Evolutionary conservation across 2,888 invertebrate species (phyloP).

Genomic region (Oxyteleia sp.): DNA sequence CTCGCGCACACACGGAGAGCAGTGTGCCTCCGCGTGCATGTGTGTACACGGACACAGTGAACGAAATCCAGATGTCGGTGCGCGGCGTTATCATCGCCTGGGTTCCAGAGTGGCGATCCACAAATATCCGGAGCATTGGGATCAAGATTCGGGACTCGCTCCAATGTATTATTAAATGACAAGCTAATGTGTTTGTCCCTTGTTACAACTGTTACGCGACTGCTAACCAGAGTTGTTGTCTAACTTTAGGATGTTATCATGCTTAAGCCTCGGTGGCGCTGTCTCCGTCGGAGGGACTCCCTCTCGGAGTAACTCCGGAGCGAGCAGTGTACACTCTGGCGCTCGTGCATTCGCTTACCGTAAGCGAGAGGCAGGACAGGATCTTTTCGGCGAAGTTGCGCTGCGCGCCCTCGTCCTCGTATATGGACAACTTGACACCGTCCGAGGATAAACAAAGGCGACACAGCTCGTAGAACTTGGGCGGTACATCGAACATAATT

Average conservation of each 20-base stretch:
- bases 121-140: no score
- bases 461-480: constrained; percentile 97
- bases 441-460: constrained; percentile 95
- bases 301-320: no score
- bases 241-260: no score
- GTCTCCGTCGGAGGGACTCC: no score
- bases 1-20: constrained; percentile 55
- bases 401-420: constrained; percentile 92
- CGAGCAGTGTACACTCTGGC: no score
- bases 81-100: constrained; percentile 28
- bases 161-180: no score
- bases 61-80: constrained; percentile 33
- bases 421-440: constrained; percentile 93
- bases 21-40: neutral
- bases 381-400: constrained; percentile 91
- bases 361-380: constrained; percentile 84
- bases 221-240: no score
- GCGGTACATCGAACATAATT: constrained; percentile 97
- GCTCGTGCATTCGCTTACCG: constrained; percentile 76
- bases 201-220: no score
- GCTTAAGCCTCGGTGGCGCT: no score
- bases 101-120: no score
- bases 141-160: no score
- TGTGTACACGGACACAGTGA: neutral
- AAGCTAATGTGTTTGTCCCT: no score